Percentiles rank a stretch among this genome's conserved stretches.
phyloP scores from a whole-genome alignment of 2,888 invertebrate species.

The Coleophora flavipennella region DNA sequence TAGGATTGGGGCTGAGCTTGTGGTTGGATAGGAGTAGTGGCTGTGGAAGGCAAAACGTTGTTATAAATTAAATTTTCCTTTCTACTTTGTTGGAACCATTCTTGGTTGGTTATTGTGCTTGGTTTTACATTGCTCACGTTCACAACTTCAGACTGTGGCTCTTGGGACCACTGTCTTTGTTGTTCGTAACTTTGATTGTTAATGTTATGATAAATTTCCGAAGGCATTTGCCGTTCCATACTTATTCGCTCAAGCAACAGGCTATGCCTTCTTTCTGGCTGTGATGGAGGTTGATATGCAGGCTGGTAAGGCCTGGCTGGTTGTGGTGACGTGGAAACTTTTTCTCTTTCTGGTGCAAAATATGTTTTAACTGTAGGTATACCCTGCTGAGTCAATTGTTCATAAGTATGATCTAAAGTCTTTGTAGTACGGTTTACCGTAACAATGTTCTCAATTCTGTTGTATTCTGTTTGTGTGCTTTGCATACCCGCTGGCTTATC shows the following conservation, averaged over 20 bases:
- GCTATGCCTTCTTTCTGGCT: conserved; percentile 57
- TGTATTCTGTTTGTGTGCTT: conserved; percentile 56
- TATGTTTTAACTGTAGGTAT: conserved; percentile 53
- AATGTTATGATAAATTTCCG: conserved; percentile 49
- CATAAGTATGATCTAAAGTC: conserved; percentile 52
- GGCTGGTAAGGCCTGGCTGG: conserved; percentile 47
- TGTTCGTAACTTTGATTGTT: conserved; percentile 42
- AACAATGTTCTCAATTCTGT: conserved; percentile 58
- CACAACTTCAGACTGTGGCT: conserved; percentile 58
- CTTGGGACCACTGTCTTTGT: conserved; percentile 44
- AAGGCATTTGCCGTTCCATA: conserved; percentile 53
- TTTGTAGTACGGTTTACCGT: conserved; percentile 61
- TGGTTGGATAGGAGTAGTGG: conserved; percentile 27
- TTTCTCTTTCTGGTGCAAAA: conserved; percentile 48
- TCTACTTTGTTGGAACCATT: conserved; percentile 57
- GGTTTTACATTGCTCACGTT: conserved; percentile 61
- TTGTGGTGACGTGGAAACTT: conserved; percentile 40
- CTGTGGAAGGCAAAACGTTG: conserved; percentile 31
- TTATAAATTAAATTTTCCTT: conserved; percentile 43
- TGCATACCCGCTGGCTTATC: conserved; percentile 40
- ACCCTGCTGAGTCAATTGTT: conserved; percentile 43
- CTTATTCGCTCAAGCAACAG: conserved; percentile 57
- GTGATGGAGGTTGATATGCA: conserved; percentile 38
- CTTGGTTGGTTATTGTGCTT: conserved; percentile 55
- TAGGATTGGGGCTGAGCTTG: conserved; percentile 26